Conservation (phyloP, 2,113 vertebrate genomes). For the Psittacula cyanocephala region DNA sequence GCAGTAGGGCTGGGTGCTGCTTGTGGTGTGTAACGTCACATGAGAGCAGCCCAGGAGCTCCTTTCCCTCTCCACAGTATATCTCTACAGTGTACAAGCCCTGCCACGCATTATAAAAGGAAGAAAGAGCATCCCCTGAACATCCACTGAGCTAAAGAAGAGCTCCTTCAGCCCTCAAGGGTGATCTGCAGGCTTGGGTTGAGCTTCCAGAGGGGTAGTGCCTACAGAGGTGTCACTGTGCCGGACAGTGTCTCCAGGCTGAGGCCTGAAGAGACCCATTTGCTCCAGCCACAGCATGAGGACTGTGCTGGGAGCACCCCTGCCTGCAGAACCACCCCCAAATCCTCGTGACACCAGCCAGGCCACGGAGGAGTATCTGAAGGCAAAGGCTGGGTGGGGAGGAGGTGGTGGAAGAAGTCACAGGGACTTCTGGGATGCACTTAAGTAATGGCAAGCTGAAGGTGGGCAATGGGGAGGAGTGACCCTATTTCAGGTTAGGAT, state of each 20-base stretch:
- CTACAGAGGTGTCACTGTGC: neutral
- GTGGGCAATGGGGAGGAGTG: neutral
- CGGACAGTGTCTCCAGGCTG: neutral
- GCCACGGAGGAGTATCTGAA: neutral
- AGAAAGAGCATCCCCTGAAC: neutral
- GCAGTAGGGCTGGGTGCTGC: neutral
- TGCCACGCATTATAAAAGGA: neutral
- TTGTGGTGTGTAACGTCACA: neutral
- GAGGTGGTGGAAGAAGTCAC: neutral
- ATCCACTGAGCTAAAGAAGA: neutral
- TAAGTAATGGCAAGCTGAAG: neutral
- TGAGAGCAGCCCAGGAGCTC: neutral
- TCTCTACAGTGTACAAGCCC: neutral
- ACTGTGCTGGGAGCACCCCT: neutral
- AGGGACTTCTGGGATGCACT: neutral
- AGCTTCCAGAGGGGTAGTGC: neutral
- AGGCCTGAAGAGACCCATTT: neutral
- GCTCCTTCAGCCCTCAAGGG: neutral
- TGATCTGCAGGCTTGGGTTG: neutral
- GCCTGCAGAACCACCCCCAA: neutral
- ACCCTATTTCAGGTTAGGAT: neutral
- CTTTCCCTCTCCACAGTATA: neutral
- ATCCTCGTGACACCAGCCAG: neutral
- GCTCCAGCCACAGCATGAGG: accelerated
- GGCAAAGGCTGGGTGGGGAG: neutral